These are phyloP conservation scores for Cuniculus paca DNA, from an alignment of 2,797 vertebrate genomes.

Conservation along the genomic window DNA sequence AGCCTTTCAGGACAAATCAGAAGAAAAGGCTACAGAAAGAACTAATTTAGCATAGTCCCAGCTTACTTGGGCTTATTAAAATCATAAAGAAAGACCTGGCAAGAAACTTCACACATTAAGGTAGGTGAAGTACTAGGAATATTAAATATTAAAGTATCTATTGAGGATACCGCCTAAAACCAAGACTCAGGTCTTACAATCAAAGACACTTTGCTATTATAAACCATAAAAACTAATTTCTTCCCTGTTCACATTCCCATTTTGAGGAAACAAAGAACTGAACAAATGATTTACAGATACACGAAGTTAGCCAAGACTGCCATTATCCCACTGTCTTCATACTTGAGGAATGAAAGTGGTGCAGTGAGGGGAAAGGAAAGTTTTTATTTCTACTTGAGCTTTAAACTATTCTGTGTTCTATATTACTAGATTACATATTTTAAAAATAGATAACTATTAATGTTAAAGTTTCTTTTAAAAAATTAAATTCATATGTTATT, in stretches of 20 bases:
- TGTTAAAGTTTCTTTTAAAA: slow-evolving; percentile 57
- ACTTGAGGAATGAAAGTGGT: slow-evolving; percentile 29
- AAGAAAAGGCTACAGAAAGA: slow-evolving; percentile 4
- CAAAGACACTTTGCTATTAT: slow-evolving; percentile 29
- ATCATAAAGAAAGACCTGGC: not conserved
- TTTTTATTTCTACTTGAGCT: slow-evolving; percentile 26
- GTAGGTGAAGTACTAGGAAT: slow-evolving; percentile 41
- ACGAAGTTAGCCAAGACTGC: slow-evolving; percentile 39
- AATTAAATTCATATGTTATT: slow-evolving; percentile 1
- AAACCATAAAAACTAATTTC: slow-evolving; percentile 34
- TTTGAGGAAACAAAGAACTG: not conserved
- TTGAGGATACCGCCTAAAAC: not conserved
- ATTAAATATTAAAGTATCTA: slow-evolving; percentile 41
- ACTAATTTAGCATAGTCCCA: not conserved
- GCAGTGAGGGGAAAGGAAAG: not conserved
- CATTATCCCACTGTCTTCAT: not conserved
- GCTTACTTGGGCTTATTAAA: slow-evolving; percentile 32
- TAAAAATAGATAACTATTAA: not conserved
- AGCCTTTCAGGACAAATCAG: not conserved
- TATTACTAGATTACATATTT: not conserved
- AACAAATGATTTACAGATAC: slow-evolving; percentile 1
- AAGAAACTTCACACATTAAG: slow-evolving; percentile 56
- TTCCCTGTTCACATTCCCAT: not conserved
- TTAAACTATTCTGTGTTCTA: slow-evolving; percentile 14
- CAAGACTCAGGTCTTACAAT: slow-evolving; percentile 39